Conservation (phyloP, 2,888 invertebrate species). For the Phorcus lineatus region DNA sequence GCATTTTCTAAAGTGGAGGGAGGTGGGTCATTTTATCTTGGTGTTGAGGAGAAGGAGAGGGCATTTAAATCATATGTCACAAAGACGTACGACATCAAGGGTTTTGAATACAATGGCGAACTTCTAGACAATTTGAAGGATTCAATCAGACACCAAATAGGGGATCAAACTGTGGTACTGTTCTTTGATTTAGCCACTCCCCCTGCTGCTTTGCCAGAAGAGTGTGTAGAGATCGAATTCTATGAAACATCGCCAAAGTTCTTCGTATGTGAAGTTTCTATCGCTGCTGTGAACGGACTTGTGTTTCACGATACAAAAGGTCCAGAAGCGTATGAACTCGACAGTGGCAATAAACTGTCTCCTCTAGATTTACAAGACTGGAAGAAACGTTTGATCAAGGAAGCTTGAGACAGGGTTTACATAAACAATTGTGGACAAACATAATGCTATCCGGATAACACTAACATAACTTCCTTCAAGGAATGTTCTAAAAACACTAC, state of each 20-base stretch:
- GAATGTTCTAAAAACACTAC: no score
- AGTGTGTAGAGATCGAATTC: not conserved
- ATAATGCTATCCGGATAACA: no score
- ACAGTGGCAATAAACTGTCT: not conserved
- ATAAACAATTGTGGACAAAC: no score
- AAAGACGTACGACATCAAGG: not conserved
- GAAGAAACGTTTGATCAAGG: no score
- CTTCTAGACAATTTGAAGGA: not conserved
- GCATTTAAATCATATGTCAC: not conserved
- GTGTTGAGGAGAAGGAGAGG: not conserved
- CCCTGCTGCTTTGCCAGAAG: not conserved
- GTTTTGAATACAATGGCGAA: not conserved
- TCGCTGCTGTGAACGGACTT: not conserved
- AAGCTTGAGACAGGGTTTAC: no score
- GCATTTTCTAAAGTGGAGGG: not conserved
- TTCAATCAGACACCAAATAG: not conserved
- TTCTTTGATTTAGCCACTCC: not conserved
- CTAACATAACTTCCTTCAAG: no score
- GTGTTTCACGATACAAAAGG: not conserved
- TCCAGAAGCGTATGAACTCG: slow-evolving; percentile 1
- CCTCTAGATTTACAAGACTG: no score
- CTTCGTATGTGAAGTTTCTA: not conserved
- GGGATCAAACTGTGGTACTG: not conserved
- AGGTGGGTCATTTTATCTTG: not conserved
- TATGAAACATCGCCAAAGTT: not conserved